phyloP scores from a whole-genome alignment of 2,797 vertebrate genomes.

The Amphiprion clarkii region DNA sequence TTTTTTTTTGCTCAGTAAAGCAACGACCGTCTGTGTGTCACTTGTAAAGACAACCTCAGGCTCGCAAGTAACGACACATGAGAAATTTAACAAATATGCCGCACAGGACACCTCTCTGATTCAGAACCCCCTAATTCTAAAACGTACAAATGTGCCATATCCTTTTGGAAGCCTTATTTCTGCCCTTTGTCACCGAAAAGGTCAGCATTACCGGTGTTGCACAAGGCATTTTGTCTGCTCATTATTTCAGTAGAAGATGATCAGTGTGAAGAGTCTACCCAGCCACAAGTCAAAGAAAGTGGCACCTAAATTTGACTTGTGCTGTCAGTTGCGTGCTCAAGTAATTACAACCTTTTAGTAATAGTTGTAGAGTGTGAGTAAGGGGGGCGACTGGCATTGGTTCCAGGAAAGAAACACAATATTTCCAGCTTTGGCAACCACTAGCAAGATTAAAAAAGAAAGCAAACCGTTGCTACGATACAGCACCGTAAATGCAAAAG shows the following conservation, averaged over 20 bases:
- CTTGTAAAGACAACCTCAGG: too few species aligned
- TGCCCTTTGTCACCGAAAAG: conserved; percentile 1
- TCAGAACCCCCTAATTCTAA: not conserved
- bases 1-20: not conserved
- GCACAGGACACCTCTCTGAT: not conserved
- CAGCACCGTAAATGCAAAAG: conserved; percentile 34
- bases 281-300: not conserved
- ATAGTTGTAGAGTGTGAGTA: not conserved
- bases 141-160: not conserved
- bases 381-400: not conserved
- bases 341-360: conserved; percentile 7
- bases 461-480: conserved; percentile 65
- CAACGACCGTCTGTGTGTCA: not conserved
- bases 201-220: not conserved
- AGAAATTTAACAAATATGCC: too few species aligned
- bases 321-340: not conserved
- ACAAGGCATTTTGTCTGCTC: conserved; percentile 12
- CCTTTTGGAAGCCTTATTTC: not conserved
- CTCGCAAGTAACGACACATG: too few species aligned
- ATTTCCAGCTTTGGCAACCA: conserved; percentile 11
- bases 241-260: conserved; percentile 21
- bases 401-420: conserved; percentile 6
- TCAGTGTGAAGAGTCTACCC: conserved; percentile 12
- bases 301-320: not conserved
- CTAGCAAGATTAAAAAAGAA: conserved; percentile 7